Conservation (phyloP, 2,888 invertebrate species). For the Andrena chrysosceles region DNA sequence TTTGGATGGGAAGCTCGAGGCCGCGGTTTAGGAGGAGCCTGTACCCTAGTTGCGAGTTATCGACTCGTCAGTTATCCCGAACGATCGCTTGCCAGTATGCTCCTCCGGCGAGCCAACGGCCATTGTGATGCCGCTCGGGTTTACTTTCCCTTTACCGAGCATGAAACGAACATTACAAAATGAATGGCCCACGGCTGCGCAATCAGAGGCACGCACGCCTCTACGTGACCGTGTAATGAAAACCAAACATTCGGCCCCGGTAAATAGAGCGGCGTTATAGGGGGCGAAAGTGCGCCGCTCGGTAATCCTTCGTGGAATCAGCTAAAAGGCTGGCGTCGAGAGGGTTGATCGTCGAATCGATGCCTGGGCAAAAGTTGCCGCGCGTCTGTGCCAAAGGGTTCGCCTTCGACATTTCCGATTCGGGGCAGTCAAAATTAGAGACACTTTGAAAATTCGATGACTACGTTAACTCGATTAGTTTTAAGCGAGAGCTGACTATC, state of each 20-base stretch:
- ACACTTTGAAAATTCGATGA: no score
- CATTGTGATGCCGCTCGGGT: constrained; percentile 35
- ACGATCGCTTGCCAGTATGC: constrained; percentile 72
- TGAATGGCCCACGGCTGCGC: constrained; percentile 47
- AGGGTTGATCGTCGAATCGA: neutral
- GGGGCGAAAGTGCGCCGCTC: constrained; percentile 10
- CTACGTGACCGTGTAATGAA: constrained; percentile 55
- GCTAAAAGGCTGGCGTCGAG: constrained; percentile 31
- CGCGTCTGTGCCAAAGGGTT: no score
- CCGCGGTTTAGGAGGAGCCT: constrained; percentile 24
- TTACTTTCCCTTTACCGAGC: constrained; percentile 46
- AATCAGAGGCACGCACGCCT: constrained; percentile 45
- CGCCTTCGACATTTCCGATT: neutral
- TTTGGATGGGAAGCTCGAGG: neutral
- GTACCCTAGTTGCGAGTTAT: constrained; percentile 79
- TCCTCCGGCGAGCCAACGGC: constrained; percentile 32
- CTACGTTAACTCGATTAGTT: no score
- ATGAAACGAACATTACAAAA: constrained; percentile 49
- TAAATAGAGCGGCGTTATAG: constrained; percentile 44
- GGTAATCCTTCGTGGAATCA: constrained; percentile 41
- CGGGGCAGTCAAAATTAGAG: neutral
- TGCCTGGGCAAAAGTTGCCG: neutral
- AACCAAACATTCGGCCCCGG: constrained; percentile 50
- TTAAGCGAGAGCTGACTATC: no score
- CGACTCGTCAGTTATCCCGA: constrained; percentile 75